These are phyloP conservation scores for Mus spicilegus DNA, from an alignment of 2,113 vertebrate species.

Conservation along the genomic window DNA sequence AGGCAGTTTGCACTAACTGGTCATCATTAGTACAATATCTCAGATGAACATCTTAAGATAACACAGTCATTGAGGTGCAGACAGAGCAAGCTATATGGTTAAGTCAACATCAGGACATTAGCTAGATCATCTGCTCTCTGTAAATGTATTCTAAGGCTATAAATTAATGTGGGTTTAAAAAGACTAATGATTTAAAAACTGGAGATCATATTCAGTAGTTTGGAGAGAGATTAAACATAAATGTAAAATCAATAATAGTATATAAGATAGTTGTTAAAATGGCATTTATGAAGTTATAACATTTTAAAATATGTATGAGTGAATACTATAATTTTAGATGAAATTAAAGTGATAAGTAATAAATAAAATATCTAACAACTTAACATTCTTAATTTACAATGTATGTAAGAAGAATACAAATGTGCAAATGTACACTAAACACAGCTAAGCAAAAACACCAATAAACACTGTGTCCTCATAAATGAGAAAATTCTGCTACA, in stretches of 20 bases:
- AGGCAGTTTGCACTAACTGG: not conserved
- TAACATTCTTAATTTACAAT: not conserved
- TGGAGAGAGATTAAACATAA: not conserved
- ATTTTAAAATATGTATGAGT: not conserved
- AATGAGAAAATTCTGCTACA: not conserved
- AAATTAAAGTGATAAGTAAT: conserved; percentile 2
- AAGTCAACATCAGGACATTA: not conserved
- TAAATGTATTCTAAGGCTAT: not conserved
- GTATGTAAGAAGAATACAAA: not conserved
- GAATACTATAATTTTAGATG: not conserved
- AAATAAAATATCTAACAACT: not conserved
- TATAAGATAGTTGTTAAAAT: not conserved
- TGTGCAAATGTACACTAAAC: not conserved
- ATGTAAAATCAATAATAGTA: not conserved
- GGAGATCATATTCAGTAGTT: not conserved
- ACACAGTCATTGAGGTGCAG: not conserved
- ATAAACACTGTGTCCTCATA: not conserved
- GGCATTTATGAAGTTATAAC: not conserved
- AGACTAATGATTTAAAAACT: not conserved
- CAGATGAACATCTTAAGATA: not conserved
- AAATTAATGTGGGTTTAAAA: not conserved
- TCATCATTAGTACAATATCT: not conserved
- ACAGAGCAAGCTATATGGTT: not conserved
- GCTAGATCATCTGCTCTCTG: not conserved
- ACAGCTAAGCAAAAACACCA: not conserved